phyloP scores from a whole-genome alignment of 2,113 vertebrate species.

The Lipotes vexillifer region DNA sequence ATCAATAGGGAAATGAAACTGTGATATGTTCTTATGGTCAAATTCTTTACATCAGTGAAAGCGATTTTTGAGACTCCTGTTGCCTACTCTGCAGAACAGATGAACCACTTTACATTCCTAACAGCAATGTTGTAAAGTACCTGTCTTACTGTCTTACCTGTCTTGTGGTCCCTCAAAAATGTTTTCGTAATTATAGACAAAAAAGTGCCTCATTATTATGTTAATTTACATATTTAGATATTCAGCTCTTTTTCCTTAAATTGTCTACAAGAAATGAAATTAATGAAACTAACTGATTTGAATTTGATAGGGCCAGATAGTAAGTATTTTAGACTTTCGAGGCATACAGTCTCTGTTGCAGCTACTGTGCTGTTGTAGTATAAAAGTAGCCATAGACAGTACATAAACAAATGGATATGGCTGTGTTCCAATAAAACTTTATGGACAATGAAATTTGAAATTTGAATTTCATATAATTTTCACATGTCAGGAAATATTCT shows the following conservation, averaged over 20 bases:
- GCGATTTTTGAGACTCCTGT: conserved; percentile 16
- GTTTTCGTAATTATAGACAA: background rate
- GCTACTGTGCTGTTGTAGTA: background rate
- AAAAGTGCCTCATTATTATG: background rate
- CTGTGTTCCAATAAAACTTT: conserved; percentile 13
- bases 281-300: background rate
- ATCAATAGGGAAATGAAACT: conserved; percentile 25
- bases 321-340: conserved; percentile 19
- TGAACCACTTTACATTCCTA: background rate
- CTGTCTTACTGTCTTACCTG: background rate
- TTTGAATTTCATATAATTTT: conserved; percentile 4
- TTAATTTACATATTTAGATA: conserved; percentile 13
- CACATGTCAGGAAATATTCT: background rate
- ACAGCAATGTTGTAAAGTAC: background rate
- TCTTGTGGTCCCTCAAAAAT: background rate
- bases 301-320: background rate
- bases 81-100: background rate
- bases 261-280: background rate
- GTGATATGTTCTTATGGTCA: background rate
- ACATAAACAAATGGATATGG: background rate
- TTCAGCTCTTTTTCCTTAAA: background rate
- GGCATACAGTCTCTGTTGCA: background rate
- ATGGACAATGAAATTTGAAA: conserved; percentile 21
- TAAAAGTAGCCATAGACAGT: background rate
- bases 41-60: background rate